Evolutionary conservation across 2,888 invertebrate genomes (phyloP), one percentile per base, ranked within the genome.

Genomic region (Drosophila kanekoi): DNA sequence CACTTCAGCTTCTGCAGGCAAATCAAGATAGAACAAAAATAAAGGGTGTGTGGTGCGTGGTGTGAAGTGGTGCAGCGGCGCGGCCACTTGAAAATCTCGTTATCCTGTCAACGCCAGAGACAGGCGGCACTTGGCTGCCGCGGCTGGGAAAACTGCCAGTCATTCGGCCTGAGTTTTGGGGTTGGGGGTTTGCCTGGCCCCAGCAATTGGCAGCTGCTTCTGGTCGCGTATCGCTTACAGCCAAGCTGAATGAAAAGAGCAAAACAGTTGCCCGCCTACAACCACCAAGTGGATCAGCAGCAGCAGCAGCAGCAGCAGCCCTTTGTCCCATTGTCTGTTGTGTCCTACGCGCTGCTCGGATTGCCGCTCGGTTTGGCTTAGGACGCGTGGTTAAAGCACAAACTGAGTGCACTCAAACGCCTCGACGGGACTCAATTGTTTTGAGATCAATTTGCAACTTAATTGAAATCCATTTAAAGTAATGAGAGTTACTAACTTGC

Each of bases 391-490:
- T 49, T 72, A 80, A 83, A 82, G 77, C 80, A 71, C 65, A 68
- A 57, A 35, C 64, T 57, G 48, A 56, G 65, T 65, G 73, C 82
- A 83, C 87, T 85, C 83, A 85, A 72, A 79, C 82, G 87, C 77
- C 84, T 81, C 87, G 76, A 23, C 81, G 66, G 77, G 84, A 72
- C 56, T 72, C 89, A 80, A 80, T 91, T 91, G 91, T 90, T 89
- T 78, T 76, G 78, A 74, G 81, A 82, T 89, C 89, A 89, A 91
- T 90, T 90, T 90, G 89, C 78, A 83, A 85, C 90, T 87, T 91
- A 90, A 90, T 91, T 90, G 82, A 90, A 90, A 91, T 90, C 90
- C 89, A 83, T 90, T 91, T 81, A 90, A 90, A 89, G 84, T 90
- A 91, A 91, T 90, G 87, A 89, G 90, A 91, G 83, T 84, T 84